A percentile compares a stretch with the other conserved stretches of the same genome.
Conservation (phyloP, 1,140 invertebrate genomes). For the Penaeus japonicus region DNA sequence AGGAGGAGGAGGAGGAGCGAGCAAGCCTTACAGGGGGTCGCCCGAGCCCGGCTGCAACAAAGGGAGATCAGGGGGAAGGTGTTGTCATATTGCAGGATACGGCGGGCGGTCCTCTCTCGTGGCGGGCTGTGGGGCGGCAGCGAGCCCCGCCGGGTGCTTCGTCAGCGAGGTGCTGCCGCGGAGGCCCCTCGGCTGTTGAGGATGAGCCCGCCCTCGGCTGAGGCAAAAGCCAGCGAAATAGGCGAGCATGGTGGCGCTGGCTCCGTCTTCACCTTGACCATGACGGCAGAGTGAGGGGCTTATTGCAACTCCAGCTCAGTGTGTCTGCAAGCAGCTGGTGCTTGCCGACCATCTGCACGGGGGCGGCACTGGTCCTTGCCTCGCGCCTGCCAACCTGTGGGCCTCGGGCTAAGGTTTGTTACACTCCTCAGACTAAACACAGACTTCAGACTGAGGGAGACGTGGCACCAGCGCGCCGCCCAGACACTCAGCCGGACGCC, state of each 20-base stretch:
- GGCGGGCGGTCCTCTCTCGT: neutral
- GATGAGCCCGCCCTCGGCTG: neutral
- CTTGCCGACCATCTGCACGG: slow-evolving; percentile 8
- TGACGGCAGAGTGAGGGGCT: neutral
- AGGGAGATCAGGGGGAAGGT: neutral
- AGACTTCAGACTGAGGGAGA: neutral
- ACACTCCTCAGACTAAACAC: slow-evolving; percentile 13
- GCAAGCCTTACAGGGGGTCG: neutral
- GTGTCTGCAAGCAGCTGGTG: neutral
- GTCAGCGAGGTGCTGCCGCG: neutral
- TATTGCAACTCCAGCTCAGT: neutral
- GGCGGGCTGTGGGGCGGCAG: neutral
- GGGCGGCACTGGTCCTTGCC: neutral
- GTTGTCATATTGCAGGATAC: slow-evolving; percentile 16
- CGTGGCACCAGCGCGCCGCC: neutral
- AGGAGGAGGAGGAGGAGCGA: neutral
- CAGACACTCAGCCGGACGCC: slow-evolving; percentile 1
- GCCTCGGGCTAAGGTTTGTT: slow-evolving; percentile 1
- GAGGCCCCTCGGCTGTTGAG: neutral
- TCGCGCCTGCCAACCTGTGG: neutral
- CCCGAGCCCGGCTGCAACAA: neutral
- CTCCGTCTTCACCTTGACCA: neutral
- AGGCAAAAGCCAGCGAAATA: neutral
- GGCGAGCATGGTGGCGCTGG: neutral
- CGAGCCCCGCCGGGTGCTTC: neutral